Conservation (phyloP, 2,888 invertebrate genomes). For the Spilosoma lubricipeda region DNA sequence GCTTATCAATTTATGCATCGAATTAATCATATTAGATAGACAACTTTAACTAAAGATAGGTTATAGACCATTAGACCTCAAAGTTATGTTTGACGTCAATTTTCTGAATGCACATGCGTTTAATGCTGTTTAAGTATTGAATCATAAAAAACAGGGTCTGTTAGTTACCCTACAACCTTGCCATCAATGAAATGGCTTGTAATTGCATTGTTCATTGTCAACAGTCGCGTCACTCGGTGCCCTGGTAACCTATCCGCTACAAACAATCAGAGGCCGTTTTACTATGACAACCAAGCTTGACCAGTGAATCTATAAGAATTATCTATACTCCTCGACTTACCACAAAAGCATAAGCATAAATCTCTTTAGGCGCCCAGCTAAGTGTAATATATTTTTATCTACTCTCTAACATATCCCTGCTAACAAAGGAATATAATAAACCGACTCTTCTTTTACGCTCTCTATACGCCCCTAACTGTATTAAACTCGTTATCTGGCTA, state of each 20-base stretch:
- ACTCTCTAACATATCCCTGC: background rate
- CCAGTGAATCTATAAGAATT: background rate
- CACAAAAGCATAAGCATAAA: background rate
- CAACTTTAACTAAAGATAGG: too few relatives aligned
- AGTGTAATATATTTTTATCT: background rate
- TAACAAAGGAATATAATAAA: background rate
- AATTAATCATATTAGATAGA: too few relatives aligned
- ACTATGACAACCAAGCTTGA: background rate
- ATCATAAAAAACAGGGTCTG: background rate
- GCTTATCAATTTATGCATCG: too few relatives aligned
- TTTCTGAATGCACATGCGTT: background rate
- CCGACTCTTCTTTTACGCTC: background rate
- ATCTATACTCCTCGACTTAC: background rate
- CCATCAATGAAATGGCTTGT: slow-evolving; percentile 10
- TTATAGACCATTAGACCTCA: too few relatives aligned
- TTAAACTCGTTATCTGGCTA: slow-evolving; percentile 13
- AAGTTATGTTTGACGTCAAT: background rate
- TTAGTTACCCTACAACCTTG: background rate
- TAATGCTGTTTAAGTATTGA: background rate
- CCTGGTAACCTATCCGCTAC: slow-evolving; percentile 7
- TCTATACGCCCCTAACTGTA: background rate
- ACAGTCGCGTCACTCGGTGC: background rate
- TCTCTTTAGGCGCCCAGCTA: background rate
- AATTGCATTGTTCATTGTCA: slow-evolving; percentile 9
- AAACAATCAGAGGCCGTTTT: background rate